A percentile compares a stretch with the other conserved stretches of the same genome.
phyloP scores from a whole-genome alignment of 2,797 vertebrate species.

The Thamnophis elegans region DNA sequence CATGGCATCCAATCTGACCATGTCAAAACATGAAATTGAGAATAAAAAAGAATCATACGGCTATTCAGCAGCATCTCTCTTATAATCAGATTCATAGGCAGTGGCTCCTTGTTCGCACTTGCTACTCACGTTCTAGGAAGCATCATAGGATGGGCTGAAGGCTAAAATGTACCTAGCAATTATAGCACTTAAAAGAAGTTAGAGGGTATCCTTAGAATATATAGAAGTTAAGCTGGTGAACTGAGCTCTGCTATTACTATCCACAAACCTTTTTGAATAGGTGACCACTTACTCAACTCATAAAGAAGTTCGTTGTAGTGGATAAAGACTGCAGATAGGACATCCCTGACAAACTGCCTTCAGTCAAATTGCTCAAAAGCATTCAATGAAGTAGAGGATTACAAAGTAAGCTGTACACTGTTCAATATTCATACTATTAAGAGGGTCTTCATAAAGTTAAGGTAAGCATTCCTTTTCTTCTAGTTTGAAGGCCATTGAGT shows the following conservation, averaged over 20 bases:
- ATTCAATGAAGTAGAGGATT: not conserved
- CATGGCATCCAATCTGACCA: not conserved
- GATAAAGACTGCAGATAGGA: not conserved
- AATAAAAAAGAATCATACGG: not conserved
- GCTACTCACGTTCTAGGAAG: not conserved
- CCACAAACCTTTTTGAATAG: not conserved
- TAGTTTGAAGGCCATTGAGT: not conserved
- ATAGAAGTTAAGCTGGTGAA: not conserved
- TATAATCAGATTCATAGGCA: not conserved
- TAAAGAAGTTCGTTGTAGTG: not conserved
- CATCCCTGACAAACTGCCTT: not conserved
- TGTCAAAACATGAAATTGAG: not conserved
- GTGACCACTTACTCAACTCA: not conserved
- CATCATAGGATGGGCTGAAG: not conserved
- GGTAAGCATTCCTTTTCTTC: not conserved
- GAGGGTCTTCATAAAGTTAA: not conserved
- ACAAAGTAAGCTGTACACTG: not conserved
- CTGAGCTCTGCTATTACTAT: not conserved
- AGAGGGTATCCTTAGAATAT: not conserved
- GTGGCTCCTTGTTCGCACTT: not conserved
- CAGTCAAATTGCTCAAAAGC: not conserved
- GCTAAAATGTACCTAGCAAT: not conserved
- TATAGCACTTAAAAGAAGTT: not conserved
- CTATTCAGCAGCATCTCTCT: not conserved
- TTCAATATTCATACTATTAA: not conserved